Evolutionary conservation across 2,888 invertebrate species (phyloP), one percentile per base, ranked within the genome.

Genomic region (Euphydryas editha): DNA sequence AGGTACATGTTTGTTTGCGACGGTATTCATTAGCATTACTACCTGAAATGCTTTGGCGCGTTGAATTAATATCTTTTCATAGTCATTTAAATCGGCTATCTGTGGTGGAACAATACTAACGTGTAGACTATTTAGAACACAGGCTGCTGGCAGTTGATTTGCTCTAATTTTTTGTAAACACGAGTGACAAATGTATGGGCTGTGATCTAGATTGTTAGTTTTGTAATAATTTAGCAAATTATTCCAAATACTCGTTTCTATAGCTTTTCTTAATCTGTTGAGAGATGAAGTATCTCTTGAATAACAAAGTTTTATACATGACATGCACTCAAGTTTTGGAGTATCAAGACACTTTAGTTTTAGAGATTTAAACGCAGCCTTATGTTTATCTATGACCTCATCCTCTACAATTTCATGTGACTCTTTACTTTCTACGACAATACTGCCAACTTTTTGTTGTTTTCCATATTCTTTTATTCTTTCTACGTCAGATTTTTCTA

Each of bases 1-100:
- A 11, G 79, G 80, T 64, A 79, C 7, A 58, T 39, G 42, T 72
- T 78, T 76, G 18, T 79, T 82, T 46, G 73, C 74, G 5, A 83
- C 80, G 8, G 81, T 73, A 55, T 70, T 74, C 75, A 82, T 76
- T 54, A 63, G 59, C 47, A 70, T 56, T n/a, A 83, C 72, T 1
- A 77, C 78, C 73, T 83, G 82, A 70, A 81, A 82, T 5, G 82
- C 78, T 75, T 81, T 82, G 17, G 80, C 79, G 7, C 70, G 62
- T 54, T 69, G 70, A 11, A 72, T 72, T 61, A 73, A 65, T 11
- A 70, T 68, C 1, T 67, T 67, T 62, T 70, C 62, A 59, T 62
- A 64, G 30, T 70, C 49, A 21, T 67, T 67, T 15, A 70, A 37
- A 54, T 61, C 6, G 8, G 55, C n/a, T 64, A 70, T 64, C 2